Base-by-base conservation (phyloP, 2,113 vertebrate genomes). In the Rhinogobius similis region DNA sequence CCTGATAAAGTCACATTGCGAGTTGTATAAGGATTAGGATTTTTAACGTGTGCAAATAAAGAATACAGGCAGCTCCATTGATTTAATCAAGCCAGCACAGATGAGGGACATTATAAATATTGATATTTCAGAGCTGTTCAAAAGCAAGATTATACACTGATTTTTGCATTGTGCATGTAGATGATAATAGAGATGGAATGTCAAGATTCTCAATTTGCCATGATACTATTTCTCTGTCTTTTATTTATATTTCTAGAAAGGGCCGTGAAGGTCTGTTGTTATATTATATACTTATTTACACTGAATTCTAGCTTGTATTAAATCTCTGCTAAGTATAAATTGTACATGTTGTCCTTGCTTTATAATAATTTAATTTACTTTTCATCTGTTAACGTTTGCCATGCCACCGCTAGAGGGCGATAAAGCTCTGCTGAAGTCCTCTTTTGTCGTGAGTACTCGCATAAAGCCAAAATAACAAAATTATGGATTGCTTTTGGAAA, bases 401-500 rank as follows among this genome's bases (percentile, higher is more conserved):
- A 21, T 20, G 24, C 38, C 41, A 56, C 87, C 87, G 89, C 82
- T 76, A 90, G 90, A 90, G 84, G 87, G 84, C 65, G 84, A 63
- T 82, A 65, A 32, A 84, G 82, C 43, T 67, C 77, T 73, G 39
- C 68, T 24, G 62, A 55, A 53, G 23, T 14, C 9, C 6, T 12
- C 52, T 21, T 55, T 26, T 55, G 52, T 55, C 23, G 14, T n/a
- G 18, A 21, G 8, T 3, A 50, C 2, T 50, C 20, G 10, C 20
- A 16, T 23, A 23, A 46, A 18, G 7, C n/a, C 48, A 5, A 4
- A 10, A 8, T 29, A 39, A 41, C 39, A 23, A 10, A 55, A 26
- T 24, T 26, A 55, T 55, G 23, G 23, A 14, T 55, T 14, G 52
- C 5, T 55, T 55, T 55, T 55, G 10, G 12, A 14, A 9, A 26